Percentiles rank a stretch among this genome's conserved stretches.
These are phyloP conservation scores for Patiria pectinifera DNA, from an alignment of 53 echinoderm and acorn worm genomes.

Conservation along the genomic window DNA sequence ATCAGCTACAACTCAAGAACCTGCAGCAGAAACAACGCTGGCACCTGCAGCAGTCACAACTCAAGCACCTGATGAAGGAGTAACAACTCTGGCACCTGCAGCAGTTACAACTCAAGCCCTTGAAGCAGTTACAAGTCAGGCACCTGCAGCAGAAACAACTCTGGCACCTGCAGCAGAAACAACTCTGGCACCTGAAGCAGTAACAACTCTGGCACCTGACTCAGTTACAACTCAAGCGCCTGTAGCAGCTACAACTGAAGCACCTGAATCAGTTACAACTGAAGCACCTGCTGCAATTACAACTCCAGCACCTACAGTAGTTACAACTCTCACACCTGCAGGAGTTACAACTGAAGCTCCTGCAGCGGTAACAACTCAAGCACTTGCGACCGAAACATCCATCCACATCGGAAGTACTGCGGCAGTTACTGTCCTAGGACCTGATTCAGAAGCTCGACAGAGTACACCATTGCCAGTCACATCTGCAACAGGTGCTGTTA, in stretches of 20 bases:
- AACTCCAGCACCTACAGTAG: constrained; percentile 15
- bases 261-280: background rate
- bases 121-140: background rate
- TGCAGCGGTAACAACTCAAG: background rate
- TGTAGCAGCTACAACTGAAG: background rate
- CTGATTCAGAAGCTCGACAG: background rate
- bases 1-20: background rate
- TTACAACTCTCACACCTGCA: background rate
- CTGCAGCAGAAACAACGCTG: background rate
- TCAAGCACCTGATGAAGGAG: background rate
- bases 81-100: background rate
- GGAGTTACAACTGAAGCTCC: too few species aligned
- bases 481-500: background rate
- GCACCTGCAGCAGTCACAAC: constrained; percentile 4
- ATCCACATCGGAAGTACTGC: background rate
- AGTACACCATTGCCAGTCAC: background rate
- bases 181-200: background rate
- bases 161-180: background rate
- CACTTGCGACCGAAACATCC: background rate
- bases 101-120: background rate
- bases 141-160: background rate
- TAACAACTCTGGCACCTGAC: background rate
- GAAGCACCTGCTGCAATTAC: background rate
- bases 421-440: background rate
- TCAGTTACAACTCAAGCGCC: background rate